phyloP scores from a whole-genome alignment of 1,140 invertebrate genomes.

The Conus betulinus region DNA sequence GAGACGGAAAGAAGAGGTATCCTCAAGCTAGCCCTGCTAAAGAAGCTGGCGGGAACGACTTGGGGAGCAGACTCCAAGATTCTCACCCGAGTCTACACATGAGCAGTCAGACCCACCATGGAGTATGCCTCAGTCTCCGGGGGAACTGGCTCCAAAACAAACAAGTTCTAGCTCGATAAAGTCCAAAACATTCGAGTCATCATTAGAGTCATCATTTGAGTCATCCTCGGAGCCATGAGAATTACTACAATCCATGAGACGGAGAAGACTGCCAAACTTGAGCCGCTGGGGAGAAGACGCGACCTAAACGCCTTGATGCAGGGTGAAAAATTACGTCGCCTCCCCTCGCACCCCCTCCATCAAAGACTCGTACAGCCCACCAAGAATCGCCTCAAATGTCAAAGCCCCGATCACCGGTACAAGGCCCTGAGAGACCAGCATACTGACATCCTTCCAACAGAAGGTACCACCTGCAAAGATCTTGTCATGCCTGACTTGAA shows the following conservation, averaged over 20 bases:
- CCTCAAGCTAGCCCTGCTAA: background rate
- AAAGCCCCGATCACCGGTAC: conserved; percentile 29
- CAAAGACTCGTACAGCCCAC: conserved; percentile 6
- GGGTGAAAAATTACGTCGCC: background rate
- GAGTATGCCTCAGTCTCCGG: conserved; percentile 38
- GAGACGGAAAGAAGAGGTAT: no score
- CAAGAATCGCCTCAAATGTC: conserved; percentile 34
- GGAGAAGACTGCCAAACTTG: no score
- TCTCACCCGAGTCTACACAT: conserved; percentile 19
- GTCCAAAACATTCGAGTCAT: conserved; percentile 36
- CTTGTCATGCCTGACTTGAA: background rate
- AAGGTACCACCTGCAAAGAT: background rate
- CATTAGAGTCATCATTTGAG: background rate
- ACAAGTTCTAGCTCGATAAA: conserved; percentile 19
- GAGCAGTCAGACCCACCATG: conserved; percentile 32
- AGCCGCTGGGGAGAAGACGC: background rate
- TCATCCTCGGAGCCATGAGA: conserved; percentile 28
- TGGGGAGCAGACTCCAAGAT: conserved; percentile 11
- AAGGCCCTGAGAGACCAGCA: background rate
- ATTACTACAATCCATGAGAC: background rate
- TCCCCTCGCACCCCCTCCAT: background rate
- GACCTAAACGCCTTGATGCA: background rate
- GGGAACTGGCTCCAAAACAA: conserved; percentile 32
- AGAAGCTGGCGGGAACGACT: no score
- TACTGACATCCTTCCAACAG: background rate